A percentile compares a stretch with the other conserved stretches of the same genome.
phyloP scores from a whole-genome alignment of 2,113 vertebrate species.

The Alouatta palliata region DNA sequence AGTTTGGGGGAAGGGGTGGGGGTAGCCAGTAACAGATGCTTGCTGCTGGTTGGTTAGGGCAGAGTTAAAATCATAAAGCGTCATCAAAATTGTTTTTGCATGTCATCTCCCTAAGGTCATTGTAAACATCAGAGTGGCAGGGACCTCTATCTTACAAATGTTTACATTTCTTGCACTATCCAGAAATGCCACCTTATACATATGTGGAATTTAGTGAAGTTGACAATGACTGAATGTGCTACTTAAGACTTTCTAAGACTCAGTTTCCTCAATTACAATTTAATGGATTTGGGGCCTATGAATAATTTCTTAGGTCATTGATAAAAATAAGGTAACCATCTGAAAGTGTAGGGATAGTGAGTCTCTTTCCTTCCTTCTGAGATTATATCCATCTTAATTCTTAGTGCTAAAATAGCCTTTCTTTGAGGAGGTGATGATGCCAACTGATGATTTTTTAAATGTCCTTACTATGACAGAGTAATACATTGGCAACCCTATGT shows the following conservation, averaged over 20 bases:
- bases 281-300: neutral
- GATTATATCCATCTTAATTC: neutral
- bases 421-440: neutral
- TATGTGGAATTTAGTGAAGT: neutral
- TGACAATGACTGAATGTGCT: neutral
- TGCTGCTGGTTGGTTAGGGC: too few species aligned
- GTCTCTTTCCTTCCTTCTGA: neutral
- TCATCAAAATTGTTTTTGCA: neutral
- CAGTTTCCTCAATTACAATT: neutral
- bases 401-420: neutral
- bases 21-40: too few species aligned
- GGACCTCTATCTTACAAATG: fast-evolving
- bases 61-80: too few species aligned
- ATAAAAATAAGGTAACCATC: neutral
- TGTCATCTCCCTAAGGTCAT: neutral
- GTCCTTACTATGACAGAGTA: neutral
- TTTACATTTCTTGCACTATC: neutral
- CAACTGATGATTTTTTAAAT: neutral
- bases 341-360: neutral
- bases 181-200: neutral
- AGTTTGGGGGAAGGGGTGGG: too few species aligned
- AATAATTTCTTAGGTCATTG: neutral
- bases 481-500: neutral
- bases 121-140: neutral
- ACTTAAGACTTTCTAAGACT: neutral